phyloP scores from a whole-genome alignment of 2,888 invertebrate genomes.

The Netelia melanura region DNA sequence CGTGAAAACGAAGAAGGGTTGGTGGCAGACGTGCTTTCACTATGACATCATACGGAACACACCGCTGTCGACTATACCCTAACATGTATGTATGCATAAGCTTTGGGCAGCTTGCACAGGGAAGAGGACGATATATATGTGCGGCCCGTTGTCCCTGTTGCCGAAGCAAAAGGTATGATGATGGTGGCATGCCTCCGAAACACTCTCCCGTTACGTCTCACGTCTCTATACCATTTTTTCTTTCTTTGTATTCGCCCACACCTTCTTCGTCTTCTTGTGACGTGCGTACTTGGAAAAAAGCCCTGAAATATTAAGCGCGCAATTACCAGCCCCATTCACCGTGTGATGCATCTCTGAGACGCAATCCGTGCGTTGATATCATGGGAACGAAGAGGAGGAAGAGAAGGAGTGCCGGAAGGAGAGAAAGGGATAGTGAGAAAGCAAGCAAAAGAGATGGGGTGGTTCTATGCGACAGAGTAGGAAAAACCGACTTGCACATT shows the following conservation, averaged over 20 bases:
- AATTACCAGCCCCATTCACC: slow-evolving; percentile 84
- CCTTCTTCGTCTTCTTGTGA: slow-evolving; percentile 73
- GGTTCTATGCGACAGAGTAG: slow-evolving; percentile 59
- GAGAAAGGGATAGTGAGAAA: slow-evolving; percentile 48
- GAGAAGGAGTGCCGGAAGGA: slow-evolving; percentile 29
- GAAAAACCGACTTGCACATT: slow-evolving; percentile 72
- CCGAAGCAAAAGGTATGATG: slow-evolving; percentile 55
- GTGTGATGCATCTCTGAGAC: slow-evolving; percentile 81
- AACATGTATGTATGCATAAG: slow-evolving; percentile 33
- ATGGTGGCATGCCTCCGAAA: slow-evolving; percentile 53
- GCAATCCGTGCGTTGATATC: slow-evolving; percentile 60
- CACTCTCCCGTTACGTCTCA: slow-evolving; percentile 34
- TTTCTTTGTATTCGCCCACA: slow-evolving; percentile 33
- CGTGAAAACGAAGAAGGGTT: slow-evolving; percentile 12
- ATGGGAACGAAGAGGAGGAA: slow-evolving; percentile 50
- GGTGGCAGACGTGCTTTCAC: slow-evolving; percentile 56
- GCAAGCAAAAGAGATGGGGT: slow-evolving; percentile 64
- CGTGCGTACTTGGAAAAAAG: slow-evolving; percentile 81
- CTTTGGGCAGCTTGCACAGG: slow-evolving; percentile 45
- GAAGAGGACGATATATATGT: slow-evolving; percentile 41
- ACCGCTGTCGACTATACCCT: slow-evolving; percentile 46
- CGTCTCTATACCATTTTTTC: slow-evolving; percentile 61
- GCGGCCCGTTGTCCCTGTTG: slow-evolving; percentile 57
- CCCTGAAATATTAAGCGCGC: slow-evolving; percentile 84
- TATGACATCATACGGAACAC: slow-evolving; percentile 54